Conservation (phyloP, 2,797 vertebrate genomes). For the Periophthalmus magnuspinnatus region DNA sequence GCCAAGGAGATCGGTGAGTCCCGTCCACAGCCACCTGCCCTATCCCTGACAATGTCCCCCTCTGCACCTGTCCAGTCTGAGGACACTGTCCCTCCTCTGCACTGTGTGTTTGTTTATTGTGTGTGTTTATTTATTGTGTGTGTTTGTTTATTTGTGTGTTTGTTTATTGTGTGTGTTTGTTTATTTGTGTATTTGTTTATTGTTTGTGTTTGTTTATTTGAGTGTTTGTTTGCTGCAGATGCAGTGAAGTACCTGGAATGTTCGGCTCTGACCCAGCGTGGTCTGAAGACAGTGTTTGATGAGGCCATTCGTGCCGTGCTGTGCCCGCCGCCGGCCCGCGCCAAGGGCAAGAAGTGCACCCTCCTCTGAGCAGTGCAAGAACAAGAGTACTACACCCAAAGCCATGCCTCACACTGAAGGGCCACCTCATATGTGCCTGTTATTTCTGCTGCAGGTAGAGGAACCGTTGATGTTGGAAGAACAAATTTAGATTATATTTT, state of each 20-base stretch:
- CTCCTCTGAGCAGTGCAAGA: conserved; percentile 75
- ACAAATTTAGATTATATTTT: neutral
- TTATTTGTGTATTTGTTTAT: neutral
- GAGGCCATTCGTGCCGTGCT: conserved; percentile 93
- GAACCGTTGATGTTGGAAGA: neutral
- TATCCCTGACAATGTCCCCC: neutral
- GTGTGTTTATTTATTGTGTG: neutral
- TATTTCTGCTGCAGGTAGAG: neutral
- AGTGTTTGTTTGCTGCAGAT: conserved; percentile 26
- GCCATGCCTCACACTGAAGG: neutral
- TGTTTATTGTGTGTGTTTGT: neutral
- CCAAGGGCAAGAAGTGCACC: conserved; percentile 81
- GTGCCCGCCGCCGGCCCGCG: conserved; percentile 84
- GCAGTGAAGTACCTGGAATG: conserved; percentile 90
- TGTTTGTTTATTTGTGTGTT: neutral
- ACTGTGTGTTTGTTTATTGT: no score
- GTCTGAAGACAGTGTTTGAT: conserved; percentile 91
- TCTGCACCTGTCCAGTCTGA: neutral
- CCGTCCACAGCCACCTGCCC: neutral
- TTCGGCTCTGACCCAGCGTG: conserved; percentile 88
- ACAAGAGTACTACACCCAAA: no score
- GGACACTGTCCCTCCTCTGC: neutral
- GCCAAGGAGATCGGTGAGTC: conserved; percentile 81
- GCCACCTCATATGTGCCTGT: no score
- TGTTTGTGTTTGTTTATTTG: neutral